Conservation (phyloP, 2,888 invertebrate genomes). For the Odontothrips loti region DNA sequence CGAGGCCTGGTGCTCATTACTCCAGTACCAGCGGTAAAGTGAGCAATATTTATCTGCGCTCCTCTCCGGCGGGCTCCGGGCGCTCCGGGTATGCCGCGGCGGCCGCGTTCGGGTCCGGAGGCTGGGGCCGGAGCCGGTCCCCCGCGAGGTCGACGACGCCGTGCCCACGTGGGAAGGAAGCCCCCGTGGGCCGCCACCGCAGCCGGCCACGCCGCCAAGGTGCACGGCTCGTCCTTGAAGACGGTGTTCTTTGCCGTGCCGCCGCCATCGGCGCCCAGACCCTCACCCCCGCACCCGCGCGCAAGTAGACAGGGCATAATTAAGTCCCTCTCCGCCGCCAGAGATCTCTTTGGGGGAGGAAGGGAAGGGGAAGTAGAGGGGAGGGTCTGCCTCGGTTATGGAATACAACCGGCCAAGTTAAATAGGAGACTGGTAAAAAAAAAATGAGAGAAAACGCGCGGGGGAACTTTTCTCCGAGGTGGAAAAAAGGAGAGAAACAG, state of each 20-base stretch:
- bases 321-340: too few species aligned
- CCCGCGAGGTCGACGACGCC: background rate
- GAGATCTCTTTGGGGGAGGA: background rate
- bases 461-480: too few species aligned
- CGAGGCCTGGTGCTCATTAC: too few species aligned
- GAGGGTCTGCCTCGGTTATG: background rate
- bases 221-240: background rate
- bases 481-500: too few species aligned
- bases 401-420: too few species aligned
- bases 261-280: background rate
- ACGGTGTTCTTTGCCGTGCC: background rate
- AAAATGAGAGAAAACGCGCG: background rate
- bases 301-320: background rate
- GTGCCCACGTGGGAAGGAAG: background rate
- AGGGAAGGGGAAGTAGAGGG: background rate
- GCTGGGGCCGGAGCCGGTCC: too few species aligned
- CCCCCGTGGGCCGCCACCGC: background rate
- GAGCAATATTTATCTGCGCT: too few species aligned
- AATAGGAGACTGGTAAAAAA: too few species aligned
- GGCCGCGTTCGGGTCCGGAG: too few species aligned
- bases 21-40: too few species aligned
- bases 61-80: too few species aligned
- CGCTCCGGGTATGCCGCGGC: too few species aligned
- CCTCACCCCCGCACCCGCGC: background rate
- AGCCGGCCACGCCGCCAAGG: background rate